Conservation (phyloP, 2,797 vertebrate species). For the Falco concolor region DNA sequence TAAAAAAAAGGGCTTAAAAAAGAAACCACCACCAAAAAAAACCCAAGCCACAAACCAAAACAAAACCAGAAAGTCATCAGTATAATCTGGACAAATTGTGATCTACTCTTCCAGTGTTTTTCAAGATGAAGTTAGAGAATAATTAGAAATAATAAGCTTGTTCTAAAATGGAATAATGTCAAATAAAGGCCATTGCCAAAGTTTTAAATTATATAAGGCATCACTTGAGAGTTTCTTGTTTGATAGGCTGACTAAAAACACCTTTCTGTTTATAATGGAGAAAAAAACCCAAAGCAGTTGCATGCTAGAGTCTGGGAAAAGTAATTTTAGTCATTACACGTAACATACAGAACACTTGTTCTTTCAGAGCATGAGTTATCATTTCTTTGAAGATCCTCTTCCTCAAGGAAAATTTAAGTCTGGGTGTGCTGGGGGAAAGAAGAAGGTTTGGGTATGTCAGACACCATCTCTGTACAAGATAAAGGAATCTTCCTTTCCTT, state of each 20-base stretch:
- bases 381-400: not conserved
- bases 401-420: not conserved
- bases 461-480: not conserved
- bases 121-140: not conserved
- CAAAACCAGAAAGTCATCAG: not conserved
- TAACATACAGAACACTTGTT: not conserved
- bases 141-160: not conserved
- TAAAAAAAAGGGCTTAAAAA: not conserved
- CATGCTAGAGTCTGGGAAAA: not conserved
- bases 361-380: not conserved
- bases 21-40: no score
- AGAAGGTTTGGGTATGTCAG: not conserved
- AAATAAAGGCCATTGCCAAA: not conserved
- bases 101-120: not conserved
- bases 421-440: not conserved
- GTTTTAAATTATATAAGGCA: fast-evolving
- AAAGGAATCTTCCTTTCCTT: not conserved
- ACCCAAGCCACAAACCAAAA: no score
- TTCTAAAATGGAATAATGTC: not conserved
- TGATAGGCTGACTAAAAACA: not conserved
- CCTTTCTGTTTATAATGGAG: not conserved
- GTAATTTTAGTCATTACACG: not conserved
- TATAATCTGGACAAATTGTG: not conserved
- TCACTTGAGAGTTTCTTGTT: not conserved
- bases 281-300: not conserved